Conservation (phyloP, 2,113 vertebrate species). For the Oreochromis aureus region DNA sequence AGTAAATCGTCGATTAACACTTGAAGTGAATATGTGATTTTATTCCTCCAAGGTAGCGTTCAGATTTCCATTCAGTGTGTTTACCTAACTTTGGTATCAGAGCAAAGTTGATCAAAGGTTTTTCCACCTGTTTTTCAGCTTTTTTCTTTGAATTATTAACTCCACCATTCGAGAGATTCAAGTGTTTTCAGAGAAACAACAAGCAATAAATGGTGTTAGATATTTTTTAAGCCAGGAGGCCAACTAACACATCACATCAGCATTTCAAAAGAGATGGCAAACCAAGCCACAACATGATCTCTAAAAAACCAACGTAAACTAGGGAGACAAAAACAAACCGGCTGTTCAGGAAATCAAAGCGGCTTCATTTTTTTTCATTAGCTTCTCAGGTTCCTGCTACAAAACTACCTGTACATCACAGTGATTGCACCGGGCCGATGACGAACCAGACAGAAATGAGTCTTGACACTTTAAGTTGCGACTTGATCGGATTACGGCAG, state of each 20-base stretch:
- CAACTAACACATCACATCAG: neutral
- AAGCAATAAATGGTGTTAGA: neutral
- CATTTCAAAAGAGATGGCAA: neutral
- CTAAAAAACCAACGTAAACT: neutral
- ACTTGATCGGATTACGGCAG: constrained; percentile 48
- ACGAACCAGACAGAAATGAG: constrained; percentile 34
- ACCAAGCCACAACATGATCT: neutral
- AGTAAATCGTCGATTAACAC: neutral
- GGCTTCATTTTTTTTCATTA: neutral
- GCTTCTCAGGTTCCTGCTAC: constrained; percentile 25
- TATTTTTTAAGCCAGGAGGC: neutral
- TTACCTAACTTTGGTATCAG: neutral
- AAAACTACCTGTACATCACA: constrained; percentile 20
- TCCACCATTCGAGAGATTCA: neutral
- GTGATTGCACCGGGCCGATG: neutral
- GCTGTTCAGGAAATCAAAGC: constrained; percentile 12
- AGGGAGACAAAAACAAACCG: neutral
- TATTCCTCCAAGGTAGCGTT: neutral
- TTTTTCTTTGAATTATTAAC: neutral
- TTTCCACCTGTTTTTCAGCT: neutral
- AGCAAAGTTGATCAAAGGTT: neutral
- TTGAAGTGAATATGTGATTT: neutral
- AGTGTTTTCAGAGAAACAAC: neutral
- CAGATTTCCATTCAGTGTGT: neutral
- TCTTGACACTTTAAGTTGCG: constrained; percentile 59